phyloP scores from a whole-genome alignment of 2,797 vertebrate genomes.

The Numenius phaeopus region DNA sequence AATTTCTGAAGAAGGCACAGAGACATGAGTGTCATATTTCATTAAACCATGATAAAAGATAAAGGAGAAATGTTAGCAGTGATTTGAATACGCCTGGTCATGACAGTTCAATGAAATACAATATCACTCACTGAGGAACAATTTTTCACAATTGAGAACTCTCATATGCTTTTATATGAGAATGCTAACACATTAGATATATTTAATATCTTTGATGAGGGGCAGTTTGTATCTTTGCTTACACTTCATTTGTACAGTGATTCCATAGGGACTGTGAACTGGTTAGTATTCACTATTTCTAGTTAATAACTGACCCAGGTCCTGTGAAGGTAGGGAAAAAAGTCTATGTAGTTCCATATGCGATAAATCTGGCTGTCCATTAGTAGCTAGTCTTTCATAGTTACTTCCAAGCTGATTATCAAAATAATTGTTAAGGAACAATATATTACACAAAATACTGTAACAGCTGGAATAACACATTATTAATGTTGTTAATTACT shows the following conservation, averaged over 20 bases:
- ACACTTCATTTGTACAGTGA: background rate
- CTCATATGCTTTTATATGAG: background rate
- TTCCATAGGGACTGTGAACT: background rate
- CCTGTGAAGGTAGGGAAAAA: background rate
- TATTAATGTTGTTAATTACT: background rate
- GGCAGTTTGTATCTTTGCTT: background rate
- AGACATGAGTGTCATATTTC: background rate
- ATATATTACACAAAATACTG: background rate
- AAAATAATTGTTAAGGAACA: background rate
- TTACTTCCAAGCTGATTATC: background rate
- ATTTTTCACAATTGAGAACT: background rate
- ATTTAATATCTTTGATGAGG: background rate
- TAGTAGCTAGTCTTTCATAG: background rate
- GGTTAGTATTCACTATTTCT: background rate
- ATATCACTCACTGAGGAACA: background rate
- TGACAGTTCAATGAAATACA: background rate
- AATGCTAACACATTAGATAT: background rate
- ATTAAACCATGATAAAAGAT: background rate
- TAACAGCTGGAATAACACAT: background rate
- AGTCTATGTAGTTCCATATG: background rate
- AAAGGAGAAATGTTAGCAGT: background rate
- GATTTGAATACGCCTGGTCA: background rate
- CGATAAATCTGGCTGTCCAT: background rate
- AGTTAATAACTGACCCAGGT: background rate
- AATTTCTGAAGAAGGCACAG: background rate